Percentiles rank a stretch among this genome's conserved stretches.
These are phyloP conservation scores for Leptobrachium ailaonicum DNA, from an alignment of 2,113 vertebrate genomes.

Conservation along the genomic window DNA sequence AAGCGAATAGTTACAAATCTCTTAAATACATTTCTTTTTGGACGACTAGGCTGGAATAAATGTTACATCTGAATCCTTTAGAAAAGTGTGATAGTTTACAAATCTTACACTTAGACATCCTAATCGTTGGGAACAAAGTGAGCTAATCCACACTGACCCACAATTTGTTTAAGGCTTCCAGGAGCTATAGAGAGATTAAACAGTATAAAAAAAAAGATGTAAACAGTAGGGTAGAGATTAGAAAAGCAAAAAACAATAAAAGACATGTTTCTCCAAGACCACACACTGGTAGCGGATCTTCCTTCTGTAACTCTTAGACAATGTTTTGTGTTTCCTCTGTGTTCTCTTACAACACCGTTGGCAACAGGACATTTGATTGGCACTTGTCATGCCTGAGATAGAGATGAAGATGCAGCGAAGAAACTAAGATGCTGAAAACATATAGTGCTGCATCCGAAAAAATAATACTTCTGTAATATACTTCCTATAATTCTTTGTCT, in stretches of 20 bases:
- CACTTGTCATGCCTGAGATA: slow-evolving; percentile 92
- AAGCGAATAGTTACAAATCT: background rate
- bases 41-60: background rate
- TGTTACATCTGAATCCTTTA: slow-evolving; percentile 18
- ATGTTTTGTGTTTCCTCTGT: slow-evolving; percentile 65
- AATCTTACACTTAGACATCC: slow-evolving; percentile 69
- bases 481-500: slow-evolving; percentile 66
- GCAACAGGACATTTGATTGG: slow-evolving; percentile 85
- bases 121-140: slow-evolving; percentile 80
- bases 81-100: background rate
- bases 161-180: slow-evolving; percentile 82
- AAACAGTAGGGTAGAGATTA: slow-evolving; percentile 89
- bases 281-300: slow-evolving; percentile 90
- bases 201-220: slow-evolving; percentile 79
- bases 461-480: slow-evolving; percentile 79
- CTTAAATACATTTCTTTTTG: background rate
- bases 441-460: slow-evolving; percentile 74
- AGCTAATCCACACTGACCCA: slow-evolving; percentile 88
- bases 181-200: slow-evolving; percentile 86
- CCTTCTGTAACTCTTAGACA: slow-evolving; percentile 80
- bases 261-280: slow-evolving; percentile 77
- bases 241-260: slow-evolving; percentile 72
- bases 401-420: slow-evolving; percentile 79
- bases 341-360: slow-evolving; percentile 50
- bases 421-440: slow-evolving; percentile 62